phyloP scores from a whole-genome alignment of 2,888 invertebrate species.

The Peribatodes rhomboidaria region DNA sequence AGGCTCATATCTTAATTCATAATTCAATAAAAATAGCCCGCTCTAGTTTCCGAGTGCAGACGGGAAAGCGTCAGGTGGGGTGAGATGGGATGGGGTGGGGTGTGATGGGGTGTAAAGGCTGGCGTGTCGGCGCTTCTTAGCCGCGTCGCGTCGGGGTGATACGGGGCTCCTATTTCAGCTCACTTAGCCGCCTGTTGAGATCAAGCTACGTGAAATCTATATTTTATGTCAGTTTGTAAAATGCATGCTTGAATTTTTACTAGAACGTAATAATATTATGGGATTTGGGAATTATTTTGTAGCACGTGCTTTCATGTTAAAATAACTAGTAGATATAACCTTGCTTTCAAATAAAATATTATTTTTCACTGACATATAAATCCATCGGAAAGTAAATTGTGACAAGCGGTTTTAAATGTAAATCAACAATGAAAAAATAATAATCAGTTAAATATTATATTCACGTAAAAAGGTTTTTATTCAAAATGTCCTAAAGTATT shows the following conservation, averaged over 20 bases:
- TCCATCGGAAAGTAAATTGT: too few relatives aligned
- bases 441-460: too few relatives aligned
- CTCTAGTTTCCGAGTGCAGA: slow-evolving; percentile 72
- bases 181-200: slow-evolving; percentile 27
- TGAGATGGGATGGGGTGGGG: slow-evolving; percentile 1
- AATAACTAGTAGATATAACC: too few relatives aligned
- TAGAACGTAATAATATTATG: not conserved
- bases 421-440: too few relatives aligned
- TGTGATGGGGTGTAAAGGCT: slow-evolving; percentile 16
- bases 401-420: too few relatives aligned
- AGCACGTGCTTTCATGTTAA: too few relatives aligned
- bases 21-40: slow-evolving; percentile 76
- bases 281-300: too few relatives aligned
- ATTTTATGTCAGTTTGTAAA: not conserved
- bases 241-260: not conserved
- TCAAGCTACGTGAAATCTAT: slow-evolving; percentile 9
- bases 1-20: slow-evolving; percentile 76
- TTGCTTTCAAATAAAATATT: too few relatives aligned
- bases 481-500: too few relatives aligned
- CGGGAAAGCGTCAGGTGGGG: slow-evolving; percentile 75
- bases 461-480: too few relatives aligned
- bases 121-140: slow-evolving; percentile 32
- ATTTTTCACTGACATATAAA: too few relatives aligned
- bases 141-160: slow-evolving; percentile 23
- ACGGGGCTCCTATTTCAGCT: slow-evolving; percentile 26